These are phyloP conservation scores for Hoplodrina blanda DNA, from an alignment of 2,888 invertebrate genomes.

Conservation along the genomic window DNA sequence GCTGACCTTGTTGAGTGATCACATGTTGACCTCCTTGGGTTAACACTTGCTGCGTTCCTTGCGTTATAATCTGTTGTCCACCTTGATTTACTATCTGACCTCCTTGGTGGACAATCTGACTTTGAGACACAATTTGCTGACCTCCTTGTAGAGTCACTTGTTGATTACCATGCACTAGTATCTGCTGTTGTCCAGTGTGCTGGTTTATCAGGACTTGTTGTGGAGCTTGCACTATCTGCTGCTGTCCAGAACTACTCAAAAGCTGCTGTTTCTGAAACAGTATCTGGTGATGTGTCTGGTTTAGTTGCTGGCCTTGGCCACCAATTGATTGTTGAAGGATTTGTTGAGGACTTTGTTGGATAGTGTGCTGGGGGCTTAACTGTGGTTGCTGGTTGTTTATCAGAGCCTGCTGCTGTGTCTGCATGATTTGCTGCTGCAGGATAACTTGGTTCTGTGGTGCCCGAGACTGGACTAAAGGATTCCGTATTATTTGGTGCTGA, in stretches of 20 bases:
- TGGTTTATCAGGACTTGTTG: conserved; percentile 89
- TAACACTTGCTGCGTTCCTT: conserved; percentile 85
- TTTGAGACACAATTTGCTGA: conserved; percentile 87
- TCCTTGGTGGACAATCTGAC: conserved; percentile 87
- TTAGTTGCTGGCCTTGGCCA: conserved; percentile 87
- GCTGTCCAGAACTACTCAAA: conserved; percentile 89
- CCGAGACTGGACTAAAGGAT: conserved; percentile 85
- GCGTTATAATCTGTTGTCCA: conserved; percentile 85
- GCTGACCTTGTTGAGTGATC: conserved; percentile 86
- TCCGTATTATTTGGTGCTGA: conserved; percentile 88
- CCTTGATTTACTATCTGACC: conserved; percentile 86
- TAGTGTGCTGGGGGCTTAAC: conserved; percentile 89
- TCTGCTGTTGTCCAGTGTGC: conserved; percentile 87
- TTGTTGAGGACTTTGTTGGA: conserved; percentile 91
- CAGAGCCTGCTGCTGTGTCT: conserved; percentile 87
- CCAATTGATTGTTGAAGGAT: conserved; percentile 91
- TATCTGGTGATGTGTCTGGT: conserved; percentile 88
- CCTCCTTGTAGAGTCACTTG: conserved; percentile 87
- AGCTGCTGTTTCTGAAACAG: conserved; percentile 91
- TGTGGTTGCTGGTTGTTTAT: conserved; percentile 86
- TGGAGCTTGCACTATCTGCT: conserved; percentile 88
- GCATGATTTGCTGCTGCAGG: conserved; percentile 91
- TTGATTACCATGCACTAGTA: conserved; percentile 88
- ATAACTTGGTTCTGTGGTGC: conserved; percentile 89
- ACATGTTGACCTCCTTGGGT: conserved; percentile 89